Conservation (phyloP, 2,797 vertebrate species). For the Pantherophis vulpinus region DNA sequence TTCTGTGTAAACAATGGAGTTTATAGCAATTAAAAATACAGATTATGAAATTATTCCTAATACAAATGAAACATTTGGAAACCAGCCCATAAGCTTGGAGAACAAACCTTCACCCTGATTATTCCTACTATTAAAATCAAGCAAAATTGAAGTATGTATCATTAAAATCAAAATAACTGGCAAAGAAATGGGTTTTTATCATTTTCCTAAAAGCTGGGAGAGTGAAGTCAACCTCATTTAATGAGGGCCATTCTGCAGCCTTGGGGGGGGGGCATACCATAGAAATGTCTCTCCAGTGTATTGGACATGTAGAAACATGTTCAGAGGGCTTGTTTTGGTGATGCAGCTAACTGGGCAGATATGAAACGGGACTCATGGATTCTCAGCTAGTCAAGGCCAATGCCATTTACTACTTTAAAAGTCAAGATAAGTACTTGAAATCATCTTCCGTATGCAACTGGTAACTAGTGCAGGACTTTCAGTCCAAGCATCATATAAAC, state of each 20-base stretch:
- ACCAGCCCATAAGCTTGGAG: background rate
- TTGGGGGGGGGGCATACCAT: background rate
- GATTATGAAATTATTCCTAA: background rate
- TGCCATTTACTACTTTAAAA: background rate
- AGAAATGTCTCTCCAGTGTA: background rate
- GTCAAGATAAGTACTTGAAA: background rate
- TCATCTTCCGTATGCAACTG: background rate
- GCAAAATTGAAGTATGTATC: background rate
- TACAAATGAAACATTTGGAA: background rate
- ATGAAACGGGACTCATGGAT: background rate
- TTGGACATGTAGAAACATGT: background rate
- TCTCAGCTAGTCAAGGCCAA: background rate
- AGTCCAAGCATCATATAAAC: background rate
- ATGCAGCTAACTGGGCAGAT: background rate
- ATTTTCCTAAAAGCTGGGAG: background rate
- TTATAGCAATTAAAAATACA: background rate
- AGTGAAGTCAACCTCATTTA: background rate
- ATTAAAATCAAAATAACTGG: background rate
- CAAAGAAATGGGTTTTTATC: background rate
- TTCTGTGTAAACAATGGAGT: background rate
- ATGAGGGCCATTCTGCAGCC: background rate
- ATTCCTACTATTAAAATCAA: background rate
- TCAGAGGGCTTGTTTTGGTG: background rate
- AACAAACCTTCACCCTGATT: background rate
- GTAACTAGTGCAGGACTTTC: background rate